phyloP scores from a whole-genome alignment of 2,797 vertebrate species.

The Chromobotia macracanthus region DNA sequence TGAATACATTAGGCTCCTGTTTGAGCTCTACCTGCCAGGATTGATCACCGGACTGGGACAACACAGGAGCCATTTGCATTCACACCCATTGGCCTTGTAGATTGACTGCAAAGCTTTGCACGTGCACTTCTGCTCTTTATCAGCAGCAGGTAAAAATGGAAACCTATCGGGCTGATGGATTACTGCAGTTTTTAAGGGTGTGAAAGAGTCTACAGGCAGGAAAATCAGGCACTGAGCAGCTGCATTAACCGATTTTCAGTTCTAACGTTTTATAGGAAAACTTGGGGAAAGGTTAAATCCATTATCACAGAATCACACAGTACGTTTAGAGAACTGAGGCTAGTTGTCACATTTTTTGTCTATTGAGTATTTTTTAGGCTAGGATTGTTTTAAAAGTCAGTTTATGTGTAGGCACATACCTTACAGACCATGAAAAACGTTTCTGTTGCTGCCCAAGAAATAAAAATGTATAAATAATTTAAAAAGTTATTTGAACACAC shows the following conservation, averaged over 20 bases:
- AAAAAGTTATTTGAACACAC: no score
- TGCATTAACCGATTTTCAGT: background rate
- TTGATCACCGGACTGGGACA: slow-evolving; percentile 71
- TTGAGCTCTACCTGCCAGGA: slow-evolving; percentile 78
- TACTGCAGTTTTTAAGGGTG: slow-evolving; percentile 58
- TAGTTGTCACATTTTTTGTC: background rate
- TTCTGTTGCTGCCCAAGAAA: no score
- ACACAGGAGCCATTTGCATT: slow-evolving; percentile 66
- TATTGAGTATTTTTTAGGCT: background rate
- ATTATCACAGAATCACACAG: background rate
- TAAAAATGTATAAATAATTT: no score
- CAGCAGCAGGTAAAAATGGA: slow-evolving; percentile 45
- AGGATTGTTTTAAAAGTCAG: slow-evolving; percentile 1
- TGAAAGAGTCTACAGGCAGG: slow-evolving; percentile 25
- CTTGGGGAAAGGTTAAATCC: slow-evolving; percentile 19
- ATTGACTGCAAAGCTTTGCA: slow-evolving; percentile 62
- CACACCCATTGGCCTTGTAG: slow-evolving; percentile 63
- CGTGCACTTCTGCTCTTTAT: slow-evolving; percentile 34
- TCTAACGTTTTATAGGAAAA: background rate
- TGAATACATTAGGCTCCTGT: slow-evolving; percentile 80
- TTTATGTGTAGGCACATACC: background rate
- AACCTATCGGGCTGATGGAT: slow-evolving; percentile 67
- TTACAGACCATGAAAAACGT: no score
- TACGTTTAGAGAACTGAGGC: background rate
- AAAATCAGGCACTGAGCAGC: slow-evolving; percentile 31